Percentiles rank a stretch among this genome's conserved stretches.
Conservation (phyloP, 1,140 invertebrate species). For the Ceratosolen fusciceps region DNA sequence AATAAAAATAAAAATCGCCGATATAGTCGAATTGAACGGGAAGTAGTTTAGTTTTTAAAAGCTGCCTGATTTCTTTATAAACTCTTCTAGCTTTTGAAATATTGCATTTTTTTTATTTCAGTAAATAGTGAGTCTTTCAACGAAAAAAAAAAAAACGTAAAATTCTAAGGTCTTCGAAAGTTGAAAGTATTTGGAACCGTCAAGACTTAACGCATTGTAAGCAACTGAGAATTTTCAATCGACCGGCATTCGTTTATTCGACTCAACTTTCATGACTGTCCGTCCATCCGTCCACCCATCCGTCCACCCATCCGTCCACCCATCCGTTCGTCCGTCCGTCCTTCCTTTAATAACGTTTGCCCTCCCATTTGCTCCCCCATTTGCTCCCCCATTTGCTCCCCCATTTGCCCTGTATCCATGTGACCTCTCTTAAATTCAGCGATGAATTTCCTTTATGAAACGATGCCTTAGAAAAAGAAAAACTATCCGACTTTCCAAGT, state of each 20-base stretch:
- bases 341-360: neutral
- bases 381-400: too few species aligned
- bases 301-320: too few species aligned
- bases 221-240: neutral
- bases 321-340: too few species aligned
- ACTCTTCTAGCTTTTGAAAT: neutral
- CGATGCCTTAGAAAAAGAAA: neutral
- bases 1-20: too few species aligned
- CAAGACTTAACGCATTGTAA: neutral
- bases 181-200: neutral
- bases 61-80: neutral
- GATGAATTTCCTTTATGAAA: too few species aligned
- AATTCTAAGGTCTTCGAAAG: neutral
- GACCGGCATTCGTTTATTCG: neutral
- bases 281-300: too few species aligned
- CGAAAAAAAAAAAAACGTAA: too few species aligned
- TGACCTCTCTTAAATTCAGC: neutral
- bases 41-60: neutral
- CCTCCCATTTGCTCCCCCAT: neutral
- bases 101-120: neutral
- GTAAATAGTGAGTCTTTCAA: constrained; percentile 4
- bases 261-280: neutral
- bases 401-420: neutral
- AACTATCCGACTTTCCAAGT: neutral
- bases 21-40: too few species aligned